Evolutionary conservation across 2,888 invertebrate genomes (phyloP).

Genomic region (Tenthredo scrophulariae): DNA sequence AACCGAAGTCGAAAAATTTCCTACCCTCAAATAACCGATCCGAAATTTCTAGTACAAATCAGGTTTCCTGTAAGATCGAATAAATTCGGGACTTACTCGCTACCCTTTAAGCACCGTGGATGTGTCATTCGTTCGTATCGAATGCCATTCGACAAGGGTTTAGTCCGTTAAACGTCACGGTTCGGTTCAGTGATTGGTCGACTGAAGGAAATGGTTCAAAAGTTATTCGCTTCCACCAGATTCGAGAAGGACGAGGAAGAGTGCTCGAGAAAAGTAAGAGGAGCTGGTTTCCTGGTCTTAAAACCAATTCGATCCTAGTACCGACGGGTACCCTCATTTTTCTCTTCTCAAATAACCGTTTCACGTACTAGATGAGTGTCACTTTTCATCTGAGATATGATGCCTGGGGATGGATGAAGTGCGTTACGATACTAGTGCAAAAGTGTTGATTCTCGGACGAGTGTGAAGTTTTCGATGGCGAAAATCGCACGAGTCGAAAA

Average conservation of each 20-base stretch:
- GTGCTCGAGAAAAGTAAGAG: background rate
- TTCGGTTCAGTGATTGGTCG: constrained; percentile 18
- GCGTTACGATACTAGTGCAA: too few species aligned
- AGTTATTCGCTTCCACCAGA: background rate
- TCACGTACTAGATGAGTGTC: background rate
- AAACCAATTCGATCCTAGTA: background rate
- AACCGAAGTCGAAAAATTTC: background rate
- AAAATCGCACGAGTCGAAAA: too few species aligned
- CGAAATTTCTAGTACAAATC: background rate
- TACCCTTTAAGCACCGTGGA: background rate
- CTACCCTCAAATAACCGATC: background rate
- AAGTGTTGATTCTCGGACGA: too few species aligned
- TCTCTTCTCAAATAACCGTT: background rate
- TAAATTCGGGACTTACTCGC: background rate
- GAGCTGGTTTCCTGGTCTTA: background rate
- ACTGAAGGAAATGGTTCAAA: constrained; percentile 29
- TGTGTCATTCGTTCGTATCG: constrained; percentile 19
- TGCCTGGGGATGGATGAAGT: background rate
- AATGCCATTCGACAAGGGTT: constrained; percentile 5
- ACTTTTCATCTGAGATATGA: background rate
- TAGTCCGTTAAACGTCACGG: constrained; percentile 29
- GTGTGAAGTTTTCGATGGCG: too few species aligned
- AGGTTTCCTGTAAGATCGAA: background rate
- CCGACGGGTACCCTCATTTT: background rate
- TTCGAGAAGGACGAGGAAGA: background rate